Evolutionary conservation across 2,113 vertebrate species (phyloP).

Genomic region (Turdus rufiventris): DNA sequence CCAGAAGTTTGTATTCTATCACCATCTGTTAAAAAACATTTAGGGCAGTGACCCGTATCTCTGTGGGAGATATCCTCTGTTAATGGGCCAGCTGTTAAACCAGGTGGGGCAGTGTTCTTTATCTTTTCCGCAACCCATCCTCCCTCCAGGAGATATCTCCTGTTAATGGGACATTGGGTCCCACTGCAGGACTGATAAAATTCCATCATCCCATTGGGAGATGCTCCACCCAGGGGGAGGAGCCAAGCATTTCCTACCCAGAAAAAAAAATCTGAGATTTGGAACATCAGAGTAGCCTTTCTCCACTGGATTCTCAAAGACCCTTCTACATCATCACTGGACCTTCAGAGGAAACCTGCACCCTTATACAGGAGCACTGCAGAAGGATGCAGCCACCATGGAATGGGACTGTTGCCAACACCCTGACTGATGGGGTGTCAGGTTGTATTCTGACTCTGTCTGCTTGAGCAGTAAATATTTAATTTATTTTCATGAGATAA

Average conservation of each 20-base stretch:
- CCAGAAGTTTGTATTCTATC: too few species aligned
- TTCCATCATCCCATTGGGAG: too few species aligned
- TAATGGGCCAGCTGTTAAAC: too few species aligned
- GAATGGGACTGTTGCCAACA: not conserved
- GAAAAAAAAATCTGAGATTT: not conserved
- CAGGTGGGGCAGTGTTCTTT: not conserved
- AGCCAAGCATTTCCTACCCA: not conserved
- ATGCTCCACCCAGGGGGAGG: not conserved
- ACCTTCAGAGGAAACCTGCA: not conserved
- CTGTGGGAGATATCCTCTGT: too few species aligned
- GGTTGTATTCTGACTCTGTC: not conserved
- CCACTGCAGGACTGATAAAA: not conserved
- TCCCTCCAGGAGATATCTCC: not conserved
- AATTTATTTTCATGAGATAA: too few species aligned
- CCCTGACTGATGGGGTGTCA: not conserved
- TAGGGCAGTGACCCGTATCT: too few species aligned
- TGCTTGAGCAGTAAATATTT: too few species aligned
- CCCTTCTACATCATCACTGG: not conserved
- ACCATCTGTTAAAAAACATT: not conserved
- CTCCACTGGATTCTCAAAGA: not conserved
- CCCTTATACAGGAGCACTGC: not conserved
- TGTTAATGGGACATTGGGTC: too few species aligned
- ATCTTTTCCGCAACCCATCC: not conserved
- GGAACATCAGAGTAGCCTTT: not conserved
- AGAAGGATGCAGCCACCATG: not conserved